phyloP scores from a whole-genome alignment of 2,113 vertebrate genomes.

The Apeltes quadracus region DNA sequence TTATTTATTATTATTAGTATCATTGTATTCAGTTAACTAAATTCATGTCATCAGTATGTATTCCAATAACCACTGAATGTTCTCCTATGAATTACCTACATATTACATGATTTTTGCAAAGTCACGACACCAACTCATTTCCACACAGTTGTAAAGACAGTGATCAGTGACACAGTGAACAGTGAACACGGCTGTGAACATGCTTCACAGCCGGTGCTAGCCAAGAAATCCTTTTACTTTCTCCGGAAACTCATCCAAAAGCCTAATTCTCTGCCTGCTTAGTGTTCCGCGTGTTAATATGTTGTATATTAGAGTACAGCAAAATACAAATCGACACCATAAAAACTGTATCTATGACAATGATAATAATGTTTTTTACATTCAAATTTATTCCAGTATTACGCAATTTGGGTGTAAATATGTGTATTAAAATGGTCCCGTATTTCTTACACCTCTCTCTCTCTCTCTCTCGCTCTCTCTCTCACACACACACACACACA shows the following conservation, averaged over 20 bases:
- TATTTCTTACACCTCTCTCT: not conserved
- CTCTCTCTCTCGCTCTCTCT: not conserved
- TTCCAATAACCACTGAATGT: not conserved
- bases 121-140: slow-evolving; percentile 9
- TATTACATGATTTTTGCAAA: slow-evolving; percentile 3
- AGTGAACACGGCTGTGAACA: slow-evolving; percentile 11
- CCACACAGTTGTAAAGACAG: slow-evolving; percentile 21
- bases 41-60: too few species aligned
- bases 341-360: not conserved
- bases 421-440: too few species aligned
- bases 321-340: not conserved
- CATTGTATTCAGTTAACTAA: too few species aligned
- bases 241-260: not conserved
- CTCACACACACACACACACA: slow-evolving; percentile 1
- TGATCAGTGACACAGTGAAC: too few species aligned
- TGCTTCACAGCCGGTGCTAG: slow-evolving; percentile 37
- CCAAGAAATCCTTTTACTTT: not conserved
- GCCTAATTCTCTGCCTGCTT: slow-evolving; percentile 15
- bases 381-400: not conserved
- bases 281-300: slow-evolving; percentile 3
- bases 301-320: not conserved
- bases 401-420: not conserved
- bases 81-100: slow-evolving; percentile 9
- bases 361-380: not conserved
- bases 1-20: not conserved